A percentile compares a stretch with the other conserved stretches of the same genome.
Evolutionary conservation across 2,113 vertebrate species (phyloP).

Genomic region (Stomatorhinus ivindoensis): DNA sequence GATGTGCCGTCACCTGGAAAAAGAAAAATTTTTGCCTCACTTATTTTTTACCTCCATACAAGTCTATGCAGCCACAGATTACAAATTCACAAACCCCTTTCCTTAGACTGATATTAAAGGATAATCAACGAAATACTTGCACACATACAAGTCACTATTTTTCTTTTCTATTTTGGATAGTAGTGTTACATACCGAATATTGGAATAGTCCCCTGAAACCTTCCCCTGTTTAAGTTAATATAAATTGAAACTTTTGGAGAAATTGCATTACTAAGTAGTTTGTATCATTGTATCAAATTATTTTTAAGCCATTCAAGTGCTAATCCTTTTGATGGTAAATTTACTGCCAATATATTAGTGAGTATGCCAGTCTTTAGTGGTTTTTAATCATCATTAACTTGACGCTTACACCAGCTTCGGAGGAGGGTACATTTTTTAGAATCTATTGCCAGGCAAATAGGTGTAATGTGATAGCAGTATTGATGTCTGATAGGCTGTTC

Average conservation of each 20-base stretch:
- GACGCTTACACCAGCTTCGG: not conserved
- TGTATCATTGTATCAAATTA: not conserved
- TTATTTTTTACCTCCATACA: not conserved
- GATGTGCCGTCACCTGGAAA: constrained; percentile 60
- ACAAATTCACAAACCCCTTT: not conserved
- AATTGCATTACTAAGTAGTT: not conserved
- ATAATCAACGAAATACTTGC: not conserved
- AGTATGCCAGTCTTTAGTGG: not conserved
- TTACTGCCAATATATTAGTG: not conserved
- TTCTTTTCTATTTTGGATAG: not conserved
- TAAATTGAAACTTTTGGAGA: not conserved
- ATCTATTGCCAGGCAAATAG: not conserved
- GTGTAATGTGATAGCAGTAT: not conserved
- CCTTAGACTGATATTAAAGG: not conserved
- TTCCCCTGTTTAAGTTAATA: not conserved
- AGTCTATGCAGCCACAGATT: not conserved
- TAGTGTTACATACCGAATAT: not conserved
- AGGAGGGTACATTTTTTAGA: not conserved
- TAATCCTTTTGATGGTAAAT: not conserved
- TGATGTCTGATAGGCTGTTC: not conserved
- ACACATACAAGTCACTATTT: not conserved
- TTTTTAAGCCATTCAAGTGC: not conserved
- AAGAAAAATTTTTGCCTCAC: not conserved
- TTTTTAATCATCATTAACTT: not conserved
- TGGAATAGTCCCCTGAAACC: not conserved